phyloP scores from a whole-genome alignment of 1,140 invertebrate genomes.

The Drosophila guanche region DNA sequence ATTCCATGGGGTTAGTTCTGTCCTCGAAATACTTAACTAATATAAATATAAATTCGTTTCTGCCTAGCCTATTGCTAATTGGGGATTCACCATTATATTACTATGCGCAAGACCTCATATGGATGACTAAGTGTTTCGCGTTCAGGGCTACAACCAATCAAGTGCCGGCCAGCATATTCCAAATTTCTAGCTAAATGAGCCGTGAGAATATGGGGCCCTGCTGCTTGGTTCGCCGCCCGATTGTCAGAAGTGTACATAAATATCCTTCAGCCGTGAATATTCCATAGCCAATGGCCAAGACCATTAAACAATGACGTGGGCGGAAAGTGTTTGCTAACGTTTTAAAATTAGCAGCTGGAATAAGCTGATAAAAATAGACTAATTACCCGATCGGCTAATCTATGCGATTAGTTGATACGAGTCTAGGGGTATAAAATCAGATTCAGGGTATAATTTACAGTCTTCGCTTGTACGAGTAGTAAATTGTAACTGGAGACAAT shows the following conservation, averaged over 20 bases:
- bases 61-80: too few species aligned
- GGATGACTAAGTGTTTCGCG: too few species aligned
- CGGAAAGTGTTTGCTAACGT: constrained; percentile 51
- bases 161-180: not conserved
- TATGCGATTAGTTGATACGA: constrained; percentile 15
- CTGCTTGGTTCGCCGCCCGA: not conserved
- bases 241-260: constrained; percentile 34
- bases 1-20: too few species aligned
- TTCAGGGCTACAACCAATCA: too few species aligned
- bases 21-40: too few species aligned
- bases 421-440: constrained; percentile 8
- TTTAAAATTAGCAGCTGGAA: constrained; percentile 62
- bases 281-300: constrained; percentile 5
- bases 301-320: constrained; percentile 60
- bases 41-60: too few species aligned
- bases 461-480: not conserved
- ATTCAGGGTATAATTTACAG: constrained; percentile 11
- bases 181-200: constrained; percentile 31
- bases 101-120: too few species aligned
- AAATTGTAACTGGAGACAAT: constrained; percentile 35
- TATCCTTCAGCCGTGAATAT: constrained; percentile 38
- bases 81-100: too few species aligned
- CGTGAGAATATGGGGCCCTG: constrained; percentile 6
- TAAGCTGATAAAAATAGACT: constrained; percentile 59
- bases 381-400: constrained; percentile 48